Evolutionary conservation across 2,113 vertebrate genomes (phyloP), one percentile per base, ranked within the genome.

Genomic region (Xenopus tropicalis): DNA sequence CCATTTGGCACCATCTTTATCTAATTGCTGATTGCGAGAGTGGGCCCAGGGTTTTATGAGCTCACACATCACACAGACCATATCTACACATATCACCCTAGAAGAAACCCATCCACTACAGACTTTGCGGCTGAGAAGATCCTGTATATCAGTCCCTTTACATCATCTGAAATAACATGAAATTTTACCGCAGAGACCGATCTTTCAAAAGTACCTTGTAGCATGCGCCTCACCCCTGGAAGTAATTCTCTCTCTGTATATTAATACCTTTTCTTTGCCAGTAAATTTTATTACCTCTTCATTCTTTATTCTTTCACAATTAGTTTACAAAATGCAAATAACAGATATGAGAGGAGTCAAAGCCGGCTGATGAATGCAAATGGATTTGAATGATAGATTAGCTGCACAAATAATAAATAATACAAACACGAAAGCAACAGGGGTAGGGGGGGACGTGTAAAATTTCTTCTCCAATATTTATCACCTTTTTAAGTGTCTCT

Each of bases 261-360:
- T 68, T 61, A 74, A 61, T 66, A 61, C 54, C 48, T 74, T 74
- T 64, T 51, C 66, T 74, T 66, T 65, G 65, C 37, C 65, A 67
- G 63, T 74, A 66, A 74, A 74, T 74, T 61, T 74, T 74, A 74
- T 74, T 74, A 69, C 65, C 57, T 61, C 56, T 74, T 74, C 72
- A 74, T 74, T 74, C 59, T 74, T 69, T 74, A 74, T 74, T 74
- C 72, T 74, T 68, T 69, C 61, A 69, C 72, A 74, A 74, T 74
- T 74, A 74, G 72, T 74, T 74, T 74, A 74, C 65, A 66, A 74
- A 74, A 74, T 74, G 72, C 72, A 74, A 74, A 74, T 74, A 74
- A 61, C 22, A 25, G 44, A 68, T 74, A 62, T 74, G 65, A 74
- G 72, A 67, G 61, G 61, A 68, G 12, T 57, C 57, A 22, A 66